A percentile compares a stretch with the other conserved stretches of the same genome.
Evolutionary conservation across 2,113 vertebrate genomes (phyloP).

Genomic region (Cyprinodon tularosa): DNA sequence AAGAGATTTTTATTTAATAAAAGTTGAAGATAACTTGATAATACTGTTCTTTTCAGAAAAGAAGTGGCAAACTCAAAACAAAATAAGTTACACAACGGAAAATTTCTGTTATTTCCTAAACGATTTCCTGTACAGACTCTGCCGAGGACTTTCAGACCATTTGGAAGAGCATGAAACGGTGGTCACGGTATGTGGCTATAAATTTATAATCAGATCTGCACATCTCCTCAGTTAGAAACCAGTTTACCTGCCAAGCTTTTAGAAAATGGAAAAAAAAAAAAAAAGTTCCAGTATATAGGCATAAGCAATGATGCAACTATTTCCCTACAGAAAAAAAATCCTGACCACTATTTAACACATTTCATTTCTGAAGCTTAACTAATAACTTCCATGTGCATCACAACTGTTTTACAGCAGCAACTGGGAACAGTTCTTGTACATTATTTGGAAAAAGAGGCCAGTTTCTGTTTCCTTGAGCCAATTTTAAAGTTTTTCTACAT

Average conservation of each 20-base stretch:
- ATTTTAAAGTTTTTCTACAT: slow-evolving; percentile 8
- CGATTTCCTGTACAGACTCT: slow-evolving; percentile 51
- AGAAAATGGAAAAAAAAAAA: slow-evolving; percentile 40
- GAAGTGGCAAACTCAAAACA: too few species aligned
- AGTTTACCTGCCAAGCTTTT: slow-evolving; percentile 40
- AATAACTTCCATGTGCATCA: slow-evolving; percentile 61
- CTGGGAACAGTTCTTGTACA: slow-evolving; percentile 23
- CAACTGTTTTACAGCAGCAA: slow-evolving; percentile 40
- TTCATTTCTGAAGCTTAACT: slow-evolving; percentile 55
- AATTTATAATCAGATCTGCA: slow-evolving; percentile 54
- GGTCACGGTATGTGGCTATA: slow-evolving; percentile 45
- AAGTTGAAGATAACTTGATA: too few species aligned
- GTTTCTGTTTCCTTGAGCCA: slow-evolving; percentile 14
- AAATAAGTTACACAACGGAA: slow-evolving; percentile 32
- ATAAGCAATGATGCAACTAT: slow-evolving; percentile 58
- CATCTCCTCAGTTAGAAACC: slow-evolving; percentile 56
- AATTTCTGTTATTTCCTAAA: slow-evolving; percentile 36
- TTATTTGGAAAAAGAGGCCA: slow-evolving; percentile 36
- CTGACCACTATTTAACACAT: slow-evolving; percentile 43
- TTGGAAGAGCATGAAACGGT: slow-evolving; percentile 64
- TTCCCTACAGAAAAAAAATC: slow-evolving; percentile 31
- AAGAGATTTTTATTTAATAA: too few species aligned
- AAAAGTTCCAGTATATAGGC: slow-evolving; percentile 44
- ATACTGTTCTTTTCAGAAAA: background rate
- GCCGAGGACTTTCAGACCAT: slow-evolving; percentile 33